A percentile compares a stretch with the other conserved stretches of the same genome.
Conservation (phyloP, 2,113 vertebrate species). For the Athene cunicularia region DNA sequence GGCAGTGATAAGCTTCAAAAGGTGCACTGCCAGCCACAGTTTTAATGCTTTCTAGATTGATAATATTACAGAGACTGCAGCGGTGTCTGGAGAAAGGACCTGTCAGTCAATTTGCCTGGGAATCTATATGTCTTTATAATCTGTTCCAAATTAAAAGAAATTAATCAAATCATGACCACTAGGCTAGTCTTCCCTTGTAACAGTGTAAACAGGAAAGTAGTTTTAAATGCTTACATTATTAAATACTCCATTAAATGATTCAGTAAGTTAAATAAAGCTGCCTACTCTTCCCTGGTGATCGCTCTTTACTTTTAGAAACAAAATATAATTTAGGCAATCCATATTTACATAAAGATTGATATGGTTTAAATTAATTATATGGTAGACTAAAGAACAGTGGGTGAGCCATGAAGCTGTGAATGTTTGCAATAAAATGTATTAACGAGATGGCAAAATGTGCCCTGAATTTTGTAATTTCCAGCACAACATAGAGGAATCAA, state of each 20-base stretch:
- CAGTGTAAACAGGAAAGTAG: conserved; percentile 24
- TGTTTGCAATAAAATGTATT: conserved; percentile 2
- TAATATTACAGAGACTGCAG: not conserved
- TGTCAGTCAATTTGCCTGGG: not conserved
- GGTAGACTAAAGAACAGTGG: not conserved
- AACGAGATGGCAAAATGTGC: not conserved
- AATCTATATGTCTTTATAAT: conserved; percentile 13
- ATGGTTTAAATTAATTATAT: not conserved
- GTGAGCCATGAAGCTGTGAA: not conserved
- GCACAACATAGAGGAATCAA: not conserved
- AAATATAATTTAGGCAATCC: not conserved
- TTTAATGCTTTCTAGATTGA: not conserved
- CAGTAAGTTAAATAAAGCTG: conserved; percentile 22
- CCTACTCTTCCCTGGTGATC: not conserved
- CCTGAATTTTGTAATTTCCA: not conserved
- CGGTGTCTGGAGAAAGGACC: not conserved
- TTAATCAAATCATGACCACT: conserved; percentile 1
- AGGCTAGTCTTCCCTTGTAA: not conserved
- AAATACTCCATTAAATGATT: not conserved
- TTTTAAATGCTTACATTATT: conserved; percentile 35
- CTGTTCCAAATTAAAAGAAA: conserved; percentile 55
- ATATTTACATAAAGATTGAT: not conserved
- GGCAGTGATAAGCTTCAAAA: not conserved
- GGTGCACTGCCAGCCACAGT: not conserved
- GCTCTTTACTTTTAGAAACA: not conserved